These are phyloP conservation scores for Agrotis segetum DNA, from an alignment of 2,888 invertebrate genomes.

Conservation along the genomic window DNA sequence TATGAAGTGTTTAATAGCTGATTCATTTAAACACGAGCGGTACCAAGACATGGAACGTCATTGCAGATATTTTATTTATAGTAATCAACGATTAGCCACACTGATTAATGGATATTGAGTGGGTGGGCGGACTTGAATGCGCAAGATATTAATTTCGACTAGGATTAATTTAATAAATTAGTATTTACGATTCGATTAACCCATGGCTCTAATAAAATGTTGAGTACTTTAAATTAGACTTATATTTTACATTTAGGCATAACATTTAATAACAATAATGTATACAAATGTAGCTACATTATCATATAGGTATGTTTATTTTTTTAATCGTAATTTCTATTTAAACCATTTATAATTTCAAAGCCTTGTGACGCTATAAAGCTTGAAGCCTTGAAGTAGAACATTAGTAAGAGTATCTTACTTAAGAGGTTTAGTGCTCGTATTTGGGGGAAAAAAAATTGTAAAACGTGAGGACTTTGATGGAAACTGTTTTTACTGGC, in stretches of 20 bases:
- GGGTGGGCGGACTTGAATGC: slow-evolving; percentile 26
- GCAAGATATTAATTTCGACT: slow-evolving; percentile 41
- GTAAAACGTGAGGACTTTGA: slow-evolving; percentile 10
- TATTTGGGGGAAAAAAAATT: slow-evolving; percentile 1
- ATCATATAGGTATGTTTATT: neutral
- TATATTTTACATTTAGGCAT: slow-evolving; percentile 1
- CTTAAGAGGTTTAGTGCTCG: slow-evolving; percentile 1
- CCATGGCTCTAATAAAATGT: slow-evolving; percentile 23
- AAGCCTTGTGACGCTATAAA: neutral
- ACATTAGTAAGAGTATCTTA: neutral
- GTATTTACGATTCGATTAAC: slow-evolving; percentile 20
- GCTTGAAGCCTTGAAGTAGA: neutral
- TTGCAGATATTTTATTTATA: slow-evolving; percentile 27
- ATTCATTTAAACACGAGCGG: slow-evolving; percentile 34
- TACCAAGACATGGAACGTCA: slow-evolving; percentile 19
- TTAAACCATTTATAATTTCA: slow-evolving; percentile 4
- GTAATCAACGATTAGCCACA: slow-evolving; percentile 22
- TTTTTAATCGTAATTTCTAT: slow-evolving; percentile 16
- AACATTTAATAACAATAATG: slow-evolving; percentile 3
- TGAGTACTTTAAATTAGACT: neutral
- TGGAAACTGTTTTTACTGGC: slow-evolving; percentile 1
- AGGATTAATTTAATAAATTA: slow-evolving; percentile 35
- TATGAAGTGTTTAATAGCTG: slow-evolving; percentile 50
- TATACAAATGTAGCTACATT: neutral
- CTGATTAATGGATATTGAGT: slow-evolving; percentile 43